phyloP scores from a whole-genome alignment of 2,113 vertebrate genomes.

The Lophotis ruficrista region DNA sequence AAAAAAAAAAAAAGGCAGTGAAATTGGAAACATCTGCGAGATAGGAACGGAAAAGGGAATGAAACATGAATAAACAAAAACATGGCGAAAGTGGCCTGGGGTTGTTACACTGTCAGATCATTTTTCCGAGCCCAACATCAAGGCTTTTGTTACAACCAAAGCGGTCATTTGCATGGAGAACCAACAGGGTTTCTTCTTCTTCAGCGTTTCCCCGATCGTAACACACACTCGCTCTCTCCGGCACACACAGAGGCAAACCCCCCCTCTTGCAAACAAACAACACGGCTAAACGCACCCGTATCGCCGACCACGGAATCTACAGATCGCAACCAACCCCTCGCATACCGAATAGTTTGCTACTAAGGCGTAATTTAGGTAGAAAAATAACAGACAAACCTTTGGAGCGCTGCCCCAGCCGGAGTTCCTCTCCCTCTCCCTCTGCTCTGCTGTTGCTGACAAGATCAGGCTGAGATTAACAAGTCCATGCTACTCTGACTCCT shows the following conservation, averaged over 20 bases:
- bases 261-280: not conserved
- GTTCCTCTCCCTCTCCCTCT: slow-evolving; percentile 47
- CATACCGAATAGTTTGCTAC: not conserved
- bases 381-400: slow-evolving; percentile 60
- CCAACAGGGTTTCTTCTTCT: slow-evolving; percentile 65
- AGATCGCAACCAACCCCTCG: not conserved
- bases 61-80: slow-evolving; percentile 79
- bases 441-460: slow-evolving; percentile 66
- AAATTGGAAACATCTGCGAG: slow-evolving; percentile 53
- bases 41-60: slow-evolving; percentile 38
- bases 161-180: slow-evolving; percentile 79
- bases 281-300: not conserved
- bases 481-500: slow-evolving; percentile 59
- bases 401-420: slow-evolving; percentile 74
- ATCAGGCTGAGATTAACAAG: slow-evolving; percentile 75
- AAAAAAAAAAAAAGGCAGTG: not conserved
- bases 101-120: slow-evolving; percentile 75
- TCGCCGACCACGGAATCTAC: not conserved
- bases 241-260: not conserved
- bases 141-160: slow-evolving; percentile 77
- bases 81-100: slow-evolving; percentile 79
- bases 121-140: slow-evolving; percentile 71
- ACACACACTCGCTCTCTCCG: not conserved
- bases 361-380: not conserved
- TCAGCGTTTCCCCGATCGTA: slow-evolving; percentile 26